Percentiles rank a stretch among this genome's conserved stretches.
Evolutionary conservation across 1,140 invertebrate species (phyloP).

Genomic region (Nylanderia fulva): DNA sequence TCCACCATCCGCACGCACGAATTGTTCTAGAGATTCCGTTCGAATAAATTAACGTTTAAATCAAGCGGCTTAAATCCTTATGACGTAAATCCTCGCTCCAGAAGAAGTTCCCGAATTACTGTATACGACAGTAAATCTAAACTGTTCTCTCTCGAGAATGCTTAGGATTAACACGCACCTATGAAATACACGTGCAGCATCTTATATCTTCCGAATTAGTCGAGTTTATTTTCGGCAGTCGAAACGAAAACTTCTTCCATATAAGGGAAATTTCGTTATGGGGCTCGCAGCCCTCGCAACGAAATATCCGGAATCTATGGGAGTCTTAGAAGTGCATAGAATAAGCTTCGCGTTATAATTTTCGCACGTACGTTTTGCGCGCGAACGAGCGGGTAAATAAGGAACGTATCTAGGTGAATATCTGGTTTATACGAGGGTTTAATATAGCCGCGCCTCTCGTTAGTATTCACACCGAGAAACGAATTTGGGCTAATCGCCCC

Average conservation of each 20-base stretch:
- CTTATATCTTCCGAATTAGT: conserved; percentile 20
- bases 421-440: neutral
- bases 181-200: conserved; percentile 26
- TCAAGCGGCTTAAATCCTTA: too few species aligned
- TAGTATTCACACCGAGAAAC: conserved; percentile 59
- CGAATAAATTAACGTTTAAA: neutral
- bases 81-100: neutral
- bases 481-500: conserved; percentile 69
- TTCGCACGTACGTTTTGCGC: conserved; percentile 26
- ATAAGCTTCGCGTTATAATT: conserved; percentile 71
- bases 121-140: neutral
- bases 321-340: conserved; percentile 69
- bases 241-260: conserved; percentile 68
- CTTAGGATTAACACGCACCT: conserved; percentile 35
- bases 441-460: conserved; percentile 21
- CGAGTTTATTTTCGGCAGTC: conserved; percentile 69
- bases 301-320: conserved; percentile 71
- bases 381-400: conserved; percentile 36
- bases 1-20: neutral
- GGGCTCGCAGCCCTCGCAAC: conserved; percentile 81
- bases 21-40: neutral
- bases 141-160: conserved; percentile 4
- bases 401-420: conserved; percentile 18
- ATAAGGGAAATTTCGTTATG: conserved; percentile 81
- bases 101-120: neutral